Evolutionary conservation across 2,888 invertebrate species (phyloP), one percentile per base, ranked within the genome.

Genomic region (Oxycera nigricornis): DNA sequence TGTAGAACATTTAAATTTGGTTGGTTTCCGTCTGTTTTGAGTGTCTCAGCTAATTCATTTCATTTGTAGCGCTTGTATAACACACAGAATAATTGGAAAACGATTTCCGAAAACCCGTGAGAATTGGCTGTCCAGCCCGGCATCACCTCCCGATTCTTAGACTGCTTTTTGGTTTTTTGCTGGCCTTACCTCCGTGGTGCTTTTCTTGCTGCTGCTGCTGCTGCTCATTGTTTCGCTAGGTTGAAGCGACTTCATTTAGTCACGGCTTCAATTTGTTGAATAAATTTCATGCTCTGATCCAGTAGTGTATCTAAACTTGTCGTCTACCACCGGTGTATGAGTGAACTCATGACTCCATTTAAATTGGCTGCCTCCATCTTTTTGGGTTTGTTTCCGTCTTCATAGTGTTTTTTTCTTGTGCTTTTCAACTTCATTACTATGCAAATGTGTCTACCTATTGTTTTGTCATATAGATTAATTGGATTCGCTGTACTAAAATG

Each of bases 271-370:
- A n/a, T n/a, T n/a, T n/a, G n/a, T n/a, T n/a, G n/a, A n/a, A n/a
- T n/a, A n/a, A n/a, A n/a, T n/a, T n/a, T n/a, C n/a, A n/a, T n/a
- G n/a, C n/a, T n/a, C n/a, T n/a, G n/a, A n/a, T n/a, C n/a, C n/a
- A n/a, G n/a, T n/a, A n/a, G n/a, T n/a, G n/a, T n/a, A n/a, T n/a
- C n/a, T n/a, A n/a, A n/a, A n/a, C n/a, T n/a, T n/a, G n/a, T n/a
- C n/a, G n/a, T n/a, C n/a, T n/a, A n/a, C n/a, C n/a, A 57, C 24
- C 14, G 7, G 39, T 39, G 39, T 39, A 39, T 14, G 14, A 57
- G n/a, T n/a, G n/a, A 24, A 39, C 62, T 26, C 62, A 62, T 35
- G 62, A 62, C 39, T 62, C 22, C 39, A 62, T 62, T 62, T 39
- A 62, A 62, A 62, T 62, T 62, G 2, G 39, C 39, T 17, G 22